Evolutionary conservation across 2,888 invertebrate species (phyloP).

Genomic region (Perizoma affinitatum): DNA sequence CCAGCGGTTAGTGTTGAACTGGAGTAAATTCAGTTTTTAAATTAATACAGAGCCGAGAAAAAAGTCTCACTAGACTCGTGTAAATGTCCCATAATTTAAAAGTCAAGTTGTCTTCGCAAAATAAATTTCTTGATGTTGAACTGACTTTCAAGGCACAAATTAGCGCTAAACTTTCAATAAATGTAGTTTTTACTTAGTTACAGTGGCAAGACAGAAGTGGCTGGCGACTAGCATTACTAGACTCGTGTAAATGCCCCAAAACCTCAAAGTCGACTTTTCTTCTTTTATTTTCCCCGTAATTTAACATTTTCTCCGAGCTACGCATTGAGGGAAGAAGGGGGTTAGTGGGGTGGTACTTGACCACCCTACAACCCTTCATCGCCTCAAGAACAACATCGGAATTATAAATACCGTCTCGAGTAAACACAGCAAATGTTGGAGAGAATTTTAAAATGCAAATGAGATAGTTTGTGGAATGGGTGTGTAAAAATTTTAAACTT

Average conservation of each 20-base stretch:
- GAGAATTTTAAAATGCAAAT: slow-evolving; percentile 36
- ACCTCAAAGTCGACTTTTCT: slow-evolving; percentile 38
- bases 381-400: slow-evolving; percentile 69
- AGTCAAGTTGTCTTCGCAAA: too few species aligned
- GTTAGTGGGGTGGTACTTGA: slow-evolving; percentile 52
- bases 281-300: slow-evolving; percentile 62
- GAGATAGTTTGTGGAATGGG: slow-evolving; percentile 27
- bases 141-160: too few species aligned
- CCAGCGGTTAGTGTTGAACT: too few species aligned
- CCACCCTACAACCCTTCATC: slow-evolving; percentile 62
- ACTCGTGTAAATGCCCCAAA: slow-evolving; percentile 10
- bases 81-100: too few species aligned
- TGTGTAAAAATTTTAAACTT: not conserved
- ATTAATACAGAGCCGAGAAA: too few species aligned
- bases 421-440: slow-evolving; percentile 33
- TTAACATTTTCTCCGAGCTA: slow-evolving; percentile 55
- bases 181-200: not conserved
- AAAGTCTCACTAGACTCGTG: too few species aligned
- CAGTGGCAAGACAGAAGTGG: slow-evolving; percentile 4
- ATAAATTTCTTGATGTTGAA: too few species aligned
- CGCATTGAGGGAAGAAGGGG: slow-evolving; percentile 41
- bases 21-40: too few species aligned
- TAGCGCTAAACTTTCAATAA: not conserved
- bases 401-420: slow-evolving; percentile 58
- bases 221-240: slow-evolving; percentile 4